A percentile compares a stretch with the other conserved stretches of the same genome.
phyloP scores from a whole-genome alignment of 2,888 invertebrate species.

The Litoditis marina region DNA sequence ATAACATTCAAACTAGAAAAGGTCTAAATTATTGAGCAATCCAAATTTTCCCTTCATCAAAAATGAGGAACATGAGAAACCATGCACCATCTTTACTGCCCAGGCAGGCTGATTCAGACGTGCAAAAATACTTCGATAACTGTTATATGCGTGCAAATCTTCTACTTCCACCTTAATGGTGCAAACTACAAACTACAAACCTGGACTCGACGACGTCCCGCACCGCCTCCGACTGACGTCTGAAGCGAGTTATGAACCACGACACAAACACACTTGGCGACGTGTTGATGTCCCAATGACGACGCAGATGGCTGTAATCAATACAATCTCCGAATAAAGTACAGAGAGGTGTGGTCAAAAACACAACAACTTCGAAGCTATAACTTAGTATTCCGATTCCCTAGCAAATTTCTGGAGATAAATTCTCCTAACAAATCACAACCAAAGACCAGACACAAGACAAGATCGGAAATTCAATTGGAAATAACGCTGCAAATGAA shows the following conservation, averaged over 20 bases:
- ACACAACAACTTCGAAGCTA: background rate
- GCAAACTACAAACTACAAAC: too few species aligned
- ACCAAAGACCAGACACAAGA: too few species aligned
- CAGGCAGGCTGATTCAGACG: background rate
- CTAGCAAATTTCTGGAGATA: too few species aligned
- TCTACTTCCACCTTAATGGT: too few species aligned
- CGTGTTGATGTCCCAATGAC: constrained; percentile 54
- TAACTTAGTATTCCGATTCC: too few species aligned
- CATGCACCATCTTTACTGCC: background rate
- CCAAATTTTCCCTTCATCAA: background rate
- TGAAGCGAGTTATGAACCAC: constrained; percentile 45
- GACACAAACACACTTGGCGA: constrained; percentile 24
- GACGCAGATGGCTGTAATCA: constrained; percentile 43
- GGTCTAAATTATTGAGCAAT: background rate
- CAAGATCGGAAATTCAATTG: too few species aligned
- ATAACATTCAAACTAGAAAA: background rate
- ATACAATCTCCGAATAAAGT: too few species aligned
- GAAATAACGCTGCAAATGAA: too few species aligned
- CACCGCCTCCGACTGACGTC: constrained; percentile 16
- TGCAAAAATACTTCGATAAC: background rate
- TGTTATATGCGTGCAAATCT: too few species aligned
- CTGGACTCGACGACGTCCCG: constrained; percentile 18
- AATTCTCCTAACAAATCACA: too few species aligned
- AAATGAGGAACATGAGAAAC: too few species aligned
- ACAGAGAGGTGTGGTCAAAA: background rate